Conservation (phyloP, 2,113 vertebrate genomes). For the Tetraodon nigroviridis region DNA sequence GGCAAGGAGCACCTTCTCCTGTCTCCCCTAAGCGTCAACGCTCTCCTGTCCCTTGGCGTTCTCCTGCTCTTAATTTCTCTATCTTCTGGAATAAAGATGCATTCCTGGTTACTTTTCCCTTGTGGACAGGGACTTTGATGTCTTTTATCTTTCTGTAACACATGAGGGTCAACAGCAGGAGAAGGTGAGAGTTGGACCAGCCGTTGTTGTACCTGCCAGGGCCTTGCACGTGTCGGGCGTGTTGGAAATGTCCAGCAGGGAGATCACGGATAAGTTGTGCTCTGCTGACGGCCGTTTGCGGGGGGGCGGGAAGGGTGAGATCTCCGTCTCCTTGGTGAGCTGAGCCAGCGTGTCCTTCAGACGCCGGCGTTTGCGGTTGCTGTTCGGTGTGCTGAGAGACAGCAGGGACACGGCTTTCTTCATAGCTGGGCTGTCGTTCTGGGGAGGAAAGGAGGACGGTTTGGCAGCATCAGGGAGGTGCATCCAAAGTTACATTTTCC, state of each 20-base stretch:
- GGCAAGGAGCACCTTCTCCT: slow-evolving; percentile 30
- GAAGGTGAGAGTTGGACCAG: background rate
- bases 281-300: slow-evolving; percentile 91
- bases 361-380: slow-evolving; percentile 88
- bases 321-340: slow-evolving; percentile 86
- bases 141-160: background rate
- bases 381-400: slow-evolving; percentile 90
- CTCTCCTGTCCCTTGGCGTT: slow-evolving; percentile 33
- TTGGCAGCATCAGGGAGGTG: background rate
- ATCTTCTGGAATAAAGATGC: slow-evolving; percentile 44
- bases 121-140: too few species aligned
- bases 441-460: background rate
- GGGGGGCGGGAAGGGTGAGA: slow-evolving; percentile 91
- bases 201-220: slow-evolving; percentile 75
- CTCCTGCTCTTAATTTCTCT: slow-evolving; percentile 25
- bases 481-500: too few species aligned
- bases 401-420: slow-evolving; percentile 93
- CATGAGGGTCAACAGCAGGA: background rate
- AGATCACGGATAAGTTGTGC: slow-evolving; percentile 88
- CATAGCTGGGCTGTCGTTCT: slow-evolving; percentile 89
- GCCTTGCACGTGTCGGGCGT: slow-evolving; percentile 85
- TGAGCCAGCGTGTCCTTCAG: slow-evolving; percentile 91
- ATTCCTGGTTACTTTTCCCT: background rate
- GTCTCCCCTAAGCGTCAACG: slow-evolving; percentile 42
- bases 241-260: slow-evolving; percentile 94